These are phyloP conservation scores for Coecobrya sp. DNA, from an alignment of 2,888 invertebrate species.

Conservation along the genomic window DNA sequence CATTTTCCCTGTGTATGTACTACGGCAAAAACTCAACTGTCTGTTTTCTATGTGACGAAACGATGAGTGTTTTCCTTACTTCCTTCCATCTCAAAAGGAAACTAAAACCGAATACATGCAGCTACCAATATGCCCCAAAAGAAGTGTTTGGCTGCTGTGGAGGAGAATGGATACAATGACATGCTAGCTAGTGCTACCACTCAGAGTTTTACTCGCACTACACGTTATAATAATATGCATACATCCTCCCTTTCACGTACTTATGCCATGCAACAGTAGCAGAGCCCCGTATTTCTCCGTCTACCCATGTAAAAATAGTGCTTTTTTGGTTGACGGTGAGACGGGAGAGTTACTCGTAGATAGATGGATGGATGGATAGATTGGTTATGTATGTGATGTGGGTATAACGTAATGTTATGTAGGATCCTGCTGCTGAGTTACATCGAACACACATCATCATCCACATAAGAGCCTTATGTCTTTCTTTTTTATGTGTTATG, in stretches of 20 bases:
- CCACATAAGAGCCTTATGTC: conserved; percentile 11
- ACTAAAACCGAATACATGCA: background rate
- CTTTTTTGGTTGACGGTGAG: conserved; percentile 32
- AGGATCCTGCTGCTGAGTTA: conserved; percentile 10
- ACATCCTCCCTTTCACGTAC: conserved; percentile 29
- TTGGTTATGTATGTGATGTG: conserved; percentile 65
- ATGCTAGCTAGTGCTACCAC: background rate
- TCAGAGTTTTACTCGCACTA: background rate
- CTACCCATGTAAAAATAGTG: conserved; percentile 44
- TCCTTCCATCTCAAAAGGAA: conserved; percentile 28
- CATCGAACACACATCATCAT: conserved; percentile 58
- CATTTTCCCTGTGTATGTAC: conserved; percentile 29
- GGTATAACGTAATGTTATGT: conserved; percentile 55
- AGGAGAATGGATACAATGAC: conserved; percentile 13
- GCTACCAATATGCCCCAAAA: conserved; percentile 59
- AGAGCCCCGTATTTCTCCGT: background rate
- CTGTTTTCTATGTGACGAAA: conserved; percentile 57
- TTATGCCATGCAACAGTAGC: conserved; percentile 53
- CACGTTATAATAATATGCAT: conserved; percentile 55
- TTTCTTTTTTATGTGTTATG: conserved; percentile 46
- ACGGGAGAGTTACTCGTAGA: conserved; percentile 60
- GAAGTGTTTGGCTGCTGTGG: background rate
- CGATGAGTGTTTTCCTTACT: conserved; percentile 36
- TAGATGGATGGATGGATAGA: conserved; percentile 73
- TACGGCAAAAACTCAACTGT: conserved; percentile 47